Conservation (phyloP, 1,140 invertebrate genomes). For the Apocrypta bakeri region DNA sequence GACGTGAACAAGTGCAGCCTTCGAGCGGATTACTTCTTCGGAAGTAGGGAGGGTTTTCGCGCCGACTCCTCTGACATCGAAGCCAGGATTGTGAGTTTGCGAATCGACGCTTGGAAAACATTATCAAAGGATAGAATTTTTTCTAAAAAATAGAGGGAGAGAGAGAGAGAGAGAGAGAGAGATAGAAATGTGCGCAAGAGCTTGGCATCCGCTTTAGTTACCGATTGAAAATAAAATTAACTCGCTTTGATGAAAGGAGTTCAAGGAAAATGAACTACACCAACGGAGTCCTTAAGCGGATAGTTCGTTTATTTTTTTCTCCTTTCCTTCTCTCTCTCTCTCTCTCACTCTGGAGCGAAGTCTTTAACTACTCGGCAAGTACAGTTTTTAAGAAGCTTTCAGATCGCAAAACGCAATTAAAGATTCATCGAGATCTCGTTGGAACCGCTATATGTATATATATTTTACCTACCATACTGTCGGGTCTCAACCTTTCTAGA, state of each 20-base stretch:
- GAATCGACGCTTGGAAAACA: no score
- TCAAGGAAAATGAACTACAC: no score
- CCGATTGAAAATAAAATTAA: not conserved
- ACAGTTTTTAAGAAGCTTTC: conserved; percentile 17
- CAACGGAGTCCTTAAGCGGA: no score
- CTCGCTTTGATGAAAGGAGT: no score
- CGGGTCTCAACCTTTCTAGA: no score
- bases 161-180: no score
- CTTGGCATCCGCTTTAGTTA: not conserved
- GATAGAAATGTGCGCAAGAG: no score
- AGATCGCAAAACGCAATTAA: conserved; percentile 6
- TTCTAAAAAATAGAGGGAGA: no score
- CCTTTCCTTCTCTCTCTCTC: not conserved
- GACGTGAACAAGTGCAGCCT: conserved; percentile 51
- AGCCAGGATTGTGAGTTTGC: conserved; percentile 43
- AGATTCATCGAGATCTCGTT: conserved; percentile 18
- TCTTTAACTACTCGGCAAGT: not conserved
- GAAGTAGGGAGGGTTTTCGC: conserved; percentile 40
- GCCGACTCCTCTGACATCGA: conserved; percentile 40
- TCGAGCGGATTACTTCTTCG: conserved; percentile 48
- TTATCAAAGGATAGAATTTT: not conserved
- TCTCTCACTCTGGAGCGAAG: not conserved
- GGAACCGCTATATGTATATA: not conserved
- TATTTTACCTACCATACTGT: not conserved
- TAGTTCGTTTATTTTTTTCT: no score